Conservation (phyloP, 2,888 invertebrate genomes). For the Euzophera pinguis region DNA sequence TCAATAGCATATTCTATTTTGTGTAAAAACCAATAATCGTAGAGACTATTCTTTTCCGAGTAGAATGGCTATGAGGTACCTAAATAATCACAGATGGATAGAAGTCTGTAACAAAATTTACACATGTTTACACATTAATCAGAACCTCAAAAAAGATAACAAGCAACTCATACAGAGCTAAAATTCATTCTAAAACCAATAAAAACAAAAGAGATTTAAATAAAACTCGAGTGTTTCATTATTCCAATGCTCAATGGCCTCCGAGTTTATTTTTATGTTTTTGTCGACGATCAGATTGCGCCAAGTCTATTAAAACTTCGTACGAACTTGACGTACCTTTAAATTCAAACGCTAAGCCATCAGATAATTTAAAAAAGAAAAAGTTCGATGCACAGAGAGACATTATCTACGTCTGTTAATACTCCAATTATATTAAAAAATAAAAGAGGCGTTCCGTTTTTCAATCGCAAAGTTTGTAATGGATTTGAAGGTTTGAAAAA, state of each 20-base stretch:
- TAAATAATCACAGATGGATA: no score
- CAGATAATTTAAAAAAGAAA: constrained; percentile 65
- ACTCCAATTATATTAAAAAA: constrained; percentile 73
- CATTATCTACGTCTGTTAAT: constrained; percentile 75
- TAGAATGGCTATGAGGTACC: no score
- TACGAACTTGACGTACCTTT: constrained; percentile 68
- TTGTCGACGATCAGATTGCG: constrained; percentile 62
- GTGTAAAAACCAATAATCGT: no score
- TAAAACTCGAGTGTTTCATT: not conserved
- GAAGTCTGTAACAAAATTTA: no score
- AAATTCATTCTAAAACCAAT: not conserved
- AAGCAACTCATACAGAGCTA: constrained; percentile 9
- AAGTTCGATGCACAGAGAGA: constrained; percentile 49
- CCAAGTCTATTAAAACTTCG: constrained; percentile 75
- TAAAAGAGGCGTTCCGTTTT: constrained; percentile 60
- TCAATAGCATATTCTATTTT: no score
- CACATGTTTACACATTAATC: no score
- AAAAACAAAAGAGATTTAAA: constrained; percentile 3
- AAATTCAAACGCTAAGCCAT: constrained; percentile 77
- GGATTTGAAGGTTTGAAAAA: constrained; percentile 2
- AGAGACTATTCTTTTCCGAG: no score
- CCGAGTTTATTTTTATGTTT: constrained; percentile 55
- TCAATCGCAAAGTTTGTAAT: constrained; percentile 28
- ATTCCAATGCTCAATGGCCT: constrained; percentile 13
- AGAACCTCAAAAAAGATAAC: no score